These are phyloP conservation scores for Pseudomyrmex pallidus DNA, from an alignment of 1,140 invertebrate genomes.

Conservation along the genomic window DNA sequence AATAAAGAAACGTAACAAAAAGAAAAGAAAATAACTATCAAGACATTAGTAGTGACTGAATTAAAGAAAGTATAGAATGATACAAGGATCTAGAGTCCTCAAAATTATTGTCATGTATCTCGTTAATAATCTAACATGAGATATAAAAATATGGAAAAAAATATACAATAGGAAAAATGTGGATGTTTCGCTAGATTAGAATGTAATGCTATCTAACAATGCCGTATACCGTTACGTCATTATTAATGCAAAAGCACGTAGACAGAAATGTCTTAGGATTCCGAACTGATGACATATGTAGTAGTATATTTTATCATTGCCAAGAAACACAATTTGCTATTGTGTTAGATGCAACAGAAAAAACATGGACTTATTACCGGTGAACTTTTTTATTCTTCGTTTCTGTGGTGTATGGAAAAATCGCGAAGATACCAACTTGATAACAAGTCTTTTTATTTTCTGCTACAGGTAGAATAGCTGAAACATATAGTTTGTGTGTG, in stretches of 20 bases:
- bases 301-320: not conserved
- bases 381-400: constrained; percentile 47
- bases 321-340: not conserved
- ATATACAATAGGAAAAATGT: not conserved
- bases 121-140: not conserved
- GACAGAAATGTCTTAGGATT: not conserved
- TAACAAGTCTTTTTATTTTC: not conserved
- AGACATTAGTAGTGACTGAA: no score
- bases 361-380: constrained; percentile 50
- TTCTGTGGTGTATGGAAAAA: constrained; percentile 43
- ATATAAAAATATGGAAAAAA: constrained; percentile 15
- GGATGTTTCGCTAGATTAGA: constrained; percentile 24
- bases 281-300: not conserved
- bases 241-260: constrained; percentile 42
- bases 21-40: no score
- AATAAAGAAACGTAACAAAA: no score
- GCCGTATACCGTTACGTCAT: constrained; percentile 14
- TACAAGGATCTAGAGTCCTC: no score
- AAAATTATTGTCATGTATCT: not conserved
- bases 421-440: not conserved
- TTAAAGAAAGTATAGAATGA: no score
- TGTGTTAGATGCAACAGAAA: constrained; percentile 3
- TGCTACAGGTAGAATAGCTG: constrained; percentile 25
- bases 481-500: not conserved
- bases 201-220: constrained; percentile 19